Base-by-base conservation (phyloP, 1,140 invertebrate species). In the Heliothis subflexa region DNA sequence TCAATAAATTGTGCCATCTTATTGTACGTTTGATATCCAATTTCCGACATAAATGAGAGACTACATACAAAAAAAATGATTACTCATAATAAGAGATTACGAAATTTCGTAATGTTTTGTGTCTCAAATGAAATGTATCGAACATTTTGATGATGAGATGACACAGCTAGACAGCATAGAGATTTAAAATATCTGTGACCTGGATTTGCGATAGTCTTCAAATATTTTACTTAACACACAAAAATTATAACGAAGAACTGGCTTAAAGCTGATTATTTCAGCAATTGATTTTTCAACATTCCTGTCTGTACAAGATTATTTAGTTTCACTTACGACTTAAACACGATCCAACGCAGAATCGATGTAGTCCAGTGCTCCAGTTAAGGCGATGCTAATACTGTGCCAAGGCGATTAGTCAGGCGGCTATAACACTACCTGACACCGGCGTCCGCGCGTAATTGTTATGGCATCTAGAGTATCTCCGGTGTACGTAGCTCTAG, bases 381-480 rank as follows among this genome's bases (percentile, higher is more conserved):
- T 66, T 50, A n/a, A 49, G 25, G 64, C 45, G 64, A 50, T 13
- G 33, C 64, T 50, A 68, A 68, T 52, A 68, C 64, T 21, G 45
- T 28, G 21, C 28, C 64, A 25, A 50, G 16, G 64, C 47, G 45
- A 68, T 68, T 68, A 68, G 47, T 68, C 21, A 52, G 64, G 47
- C 5, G 3, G 45, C 18, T 25, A 68, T 68, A 25, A 50, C 21
- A 28, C 11, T 68, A 68, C 64, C 64, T 68, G 47, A 68, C 50
- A 68, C 47, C 25, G 45, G 45, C 64, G 28, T 21, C 7, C 12
- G 14, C 7, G 12, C 47, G 18, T 50, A 50, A 68, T 68, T 68
- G 47, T 68, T 68, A 52, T 52, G 64, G 64, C 13, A 49, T 68
- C 21, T 68, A n/a, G 47, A 68, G n/a, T 68, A 68, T 49, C 64